Percentiles rank a stretch among this genome's conserved stretches.
These are phyloP conservation scores for Dicyrtomina minuta DNA, from an alignment of 2,888 invertebrate species.

Conservation along the genomic window DNA sequence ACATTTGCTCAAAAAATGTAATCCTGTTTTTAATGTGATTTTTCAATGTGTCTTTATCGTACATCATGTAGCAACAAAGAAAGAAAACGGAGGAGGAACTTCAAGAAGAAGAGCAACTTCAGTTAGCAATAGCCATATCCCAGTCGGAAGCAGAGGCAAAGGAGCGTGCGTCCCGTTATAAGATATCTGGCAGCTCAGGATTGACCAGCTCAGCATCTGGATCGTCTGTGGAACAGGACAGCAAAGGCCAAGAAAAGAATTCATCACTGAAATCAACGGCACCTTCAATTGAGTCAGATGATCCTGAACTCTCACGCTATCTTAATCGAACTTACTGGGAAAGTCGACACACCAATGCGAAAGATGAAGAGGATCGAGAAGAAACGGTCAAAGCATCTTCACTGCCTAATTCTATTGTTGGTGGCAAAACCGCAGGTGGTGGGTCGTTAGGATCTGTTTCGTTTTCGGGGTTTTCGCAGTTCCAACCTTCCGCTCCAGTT, in stretches of 20 bases:
- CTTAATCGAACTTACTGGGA: constrained; percentile 94
- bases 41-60: neutral
- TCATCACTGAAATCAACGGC: constrained; percentile 23
- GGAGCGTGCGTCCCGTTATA: constrained; percentile 64
- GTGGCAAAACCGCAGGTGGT: neutral
- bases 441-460: neutral
- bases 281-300: constrained; percentile 56
- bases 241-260: constrained; percentile 10
- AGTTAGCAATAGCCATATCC: constrained; percentile 92
- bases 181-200: constrained; percentile 1
- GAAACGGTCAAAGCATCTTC: constrained; percentile 14
- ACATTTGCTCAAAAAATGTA: too few relatives aligned
- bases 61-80: constrained; percentile 61
- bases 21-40: neutral
- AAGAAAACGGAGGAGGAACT: constrained; percentile 81
- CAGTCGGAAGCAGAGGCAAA: constrained; percentile 98
- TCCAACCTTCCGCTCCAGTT: constrained; percentile 48
- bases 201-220: constrained; percentile 12
- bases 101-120: constrained; percentile 94
- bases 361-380: constrained; percentile 48
- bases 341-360: constrained; percentile 61
- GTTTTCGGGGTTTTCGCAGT: constrained; percentile 32
- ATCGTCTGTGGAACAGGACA: constrained; percentile 29
- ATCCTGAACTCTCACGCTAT: constrained; percentile 88
- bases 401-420: constrained; percentile 8